These are phyloP conservation scores for Tuta absoluta DNA, from an alignment of 2,888 invertebrate genomes.

Conservation along the genomic window DNA sequence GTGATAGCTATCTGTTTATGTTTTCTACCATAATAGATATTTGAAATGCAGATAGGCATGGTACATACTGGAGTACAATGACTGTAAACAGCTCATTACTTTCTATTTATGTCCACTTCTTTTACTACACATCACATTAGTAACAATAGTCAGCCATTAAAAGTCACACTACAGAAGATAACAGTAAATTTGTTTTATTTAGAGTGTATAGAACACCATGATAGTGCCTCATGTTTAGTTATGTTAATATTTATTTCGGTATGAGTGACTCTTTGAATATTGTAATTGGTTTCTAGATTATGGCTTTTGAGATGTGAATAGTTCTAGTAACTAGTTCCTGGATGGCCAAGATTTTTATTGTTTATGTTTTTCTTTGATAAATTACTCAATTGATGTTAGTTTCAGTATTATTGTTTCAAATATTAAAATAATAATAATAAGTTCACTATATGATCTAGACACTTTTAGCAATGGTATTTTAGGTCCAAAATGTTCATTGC, in stretches of 20 bases:
- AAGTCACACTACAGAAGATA: neutral
- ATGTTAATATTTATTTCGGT: constrained; percentile 49
- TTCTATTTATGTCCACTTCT: neutral
- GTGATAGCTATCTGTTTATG: neutral
- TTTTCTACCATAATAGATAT: too few species aligned
- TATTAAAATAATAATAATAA: too few species aligned
- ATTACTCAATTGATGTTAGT: too few species aligned
- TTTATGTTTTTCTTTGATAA: too few species aligned
- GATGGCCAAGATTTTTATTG: too few species aligned
- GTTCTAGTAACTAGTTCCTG: too few species aligned
- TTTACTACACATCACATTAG: neutral
- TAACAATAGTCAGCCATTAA: neutral
- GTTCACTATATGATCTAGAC: too few species aligned
- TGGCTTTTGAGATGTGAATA: too few species aligned
- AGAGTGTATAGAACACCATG: too few species aligned
- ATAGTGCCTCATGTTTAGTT: constrained; percentile 34
- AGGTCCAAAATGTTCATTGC: too few species aligned
- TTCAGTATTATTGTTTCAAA: too few species aligned
- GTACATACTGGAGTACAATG: neutral
- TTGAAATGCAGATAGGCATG: neutral
- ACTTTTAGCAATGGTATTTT: too few species aligned
- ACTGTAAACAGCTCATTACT: neutral
- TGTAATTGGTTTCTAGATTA: neutral
- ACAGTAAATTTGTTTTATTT: neutral
- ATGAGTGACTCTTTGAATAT: constrained; percentile 29